These are phyloP conservation scores for Aldabrachelys gigantea DNA, from an alignment of 2,113 vertebrate genomes.

Conservation along the genomic window DNA sequence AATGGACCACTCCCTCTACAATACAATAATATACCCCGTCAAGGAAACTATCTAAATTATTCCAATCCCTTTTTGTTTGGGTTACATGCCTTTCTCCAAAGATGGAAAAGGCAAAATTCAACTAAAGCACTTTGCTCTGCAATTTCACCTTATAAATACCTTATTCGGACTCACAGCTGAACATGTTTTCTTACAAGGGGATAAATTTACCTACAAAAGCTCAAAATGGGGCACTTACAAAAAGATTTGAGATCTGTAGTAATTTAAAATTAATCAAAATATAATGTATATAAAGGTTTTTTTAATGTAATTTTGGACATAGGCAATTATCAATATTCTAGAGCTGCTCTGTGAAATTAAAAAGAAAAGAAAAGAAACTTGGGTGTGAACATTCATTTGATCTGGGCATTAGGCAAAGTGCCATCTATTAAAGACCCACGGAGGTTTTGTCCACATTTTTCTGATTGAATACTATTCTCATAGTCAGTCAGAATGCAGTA, in stretches of 20 bases:
- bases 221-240: neutral
- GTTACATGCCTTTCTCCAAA: neutral
- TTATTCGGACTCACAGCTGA: slow-evolving; percentile 2
- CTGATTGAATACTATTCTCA: slow-evolving; percentile 63
- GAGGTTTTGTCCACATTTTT: slow-evolving; percentile 48
- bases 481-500: slow-evolving; percentile 69
- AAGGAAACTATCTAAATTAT: neutral
- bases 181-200: neutral
- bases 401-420: neutral
- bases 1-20: slow-evolving; percentile 24
- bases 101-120: neutral
- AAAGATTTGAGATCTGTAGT: neutral
- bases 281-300: neutral
- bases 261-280: neutral
- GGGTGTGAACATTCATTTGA: slow-evolving; percentile 16
- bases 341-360: neutral
- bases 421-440: neutral
- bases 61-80: neutral
- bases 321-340: neutral
- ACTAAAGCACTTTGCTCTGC: neutral
- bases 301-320: neutral
- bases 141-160: slow-evolving; percentile 43
- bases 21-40: neutral
- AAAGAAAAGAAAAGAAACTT: neutral
- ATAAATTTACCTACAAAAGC: neutral